These are phyloP conservation scores for Clarias magur DNA, from an alignment of 2,113 vertebrate species.

Conservation along the genomic window DNA sequence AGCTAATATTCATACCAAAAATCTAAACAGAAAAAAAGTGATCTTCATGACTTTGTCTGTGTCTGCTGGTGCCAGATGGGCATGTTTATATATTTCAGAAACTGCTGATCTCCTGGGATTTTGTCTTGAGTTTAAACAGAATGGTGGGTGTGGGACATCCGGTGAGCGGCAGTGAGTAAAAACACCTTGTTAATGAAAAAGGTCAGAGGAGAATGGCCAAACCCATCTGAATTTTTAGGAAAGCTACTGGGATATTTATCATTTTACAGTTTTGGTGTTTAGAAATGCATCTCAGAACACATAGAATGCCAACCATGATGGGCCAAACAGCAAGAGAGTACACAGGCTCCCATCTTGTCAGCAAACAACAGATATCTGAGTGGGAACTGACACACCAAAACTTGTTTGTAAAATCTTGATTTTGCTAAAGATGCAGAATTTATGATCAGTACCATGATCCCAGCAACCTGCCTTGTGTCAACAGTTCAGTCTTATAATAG, in stretches of 20 bases:
- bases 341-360: too few species aligned
- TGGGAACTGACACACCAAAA: too few species aligned
- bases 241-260: background rate
- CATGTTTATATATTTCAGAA: background rate
- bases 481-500: background rate
- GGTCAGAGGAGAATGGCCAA: background rate
- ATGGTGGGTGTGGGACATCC: background rate
- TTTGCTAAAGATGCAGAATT: too few species aligned
- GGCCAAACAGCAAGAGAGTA: too few species aligned
- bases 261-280: too few species aligned
- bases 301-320: too few species aligned
- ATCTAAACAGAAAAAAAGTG: background rate
- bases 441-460: too few species aligned
- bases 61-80: background rate
- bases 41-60: background rate
- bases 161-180: background rate
- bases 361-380: too few species aligned
- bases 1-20: background rate
- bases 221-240: background rate
- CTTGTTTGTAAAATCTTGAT: too few species aligned
- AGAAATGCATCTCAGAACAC: too few species aligned
- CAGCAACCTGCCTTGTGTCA: background rate
- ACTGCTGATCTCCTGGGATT: background rate
- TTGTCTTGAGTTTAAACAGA: background rate
- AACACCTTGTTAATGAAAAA: background rate